These are phyloP conservation scores for Channa striata DNA, from an alignment of 2,797 vertebrate species.

Conservation along the genomic window DNA sequence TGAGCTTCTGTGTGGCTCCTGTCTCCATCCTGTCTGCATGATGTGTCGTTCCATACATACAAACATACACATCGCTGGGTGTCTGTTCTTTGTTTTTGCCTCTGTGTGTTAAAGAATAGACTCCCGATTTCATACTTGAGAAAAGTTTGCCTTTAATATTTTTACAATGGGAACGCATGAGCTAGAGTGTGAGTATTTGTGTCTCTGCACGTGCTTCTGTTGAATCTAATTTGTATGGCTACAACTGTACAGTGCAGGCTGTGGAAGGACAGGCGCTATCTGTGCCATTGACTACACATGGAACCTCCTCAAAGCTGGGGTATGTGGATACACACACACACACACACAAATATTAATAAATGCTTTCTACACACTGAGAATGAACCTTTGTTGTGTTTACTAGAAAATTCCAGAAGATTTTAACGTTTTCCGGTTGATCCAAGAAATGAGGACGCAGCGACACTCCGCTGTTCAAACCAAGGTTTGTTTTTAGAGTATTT, in stretches of 20 bases:
- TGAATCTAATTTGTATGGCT: slow-evolving; percentile 50
- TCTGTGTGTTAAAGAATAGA: not conserved
- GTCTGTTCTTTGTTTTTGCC: not conserved
- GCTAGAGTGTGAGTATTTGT: slow-evolving; percentile 3
- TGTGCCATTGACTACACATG: slow-evolving; percentile 99
- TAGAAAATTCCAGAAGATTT: slow-evolving; percentile 99
- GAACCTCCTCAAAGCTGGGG: slow-evolving; percentile 98
- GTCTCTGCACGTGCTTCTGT: slow-evolving; percentile 8
- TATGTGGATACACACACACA: slow-evolving; percentile 75
- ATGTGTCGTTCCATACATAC: slow-evolving; percentile 8
- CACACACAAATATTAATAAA: not conserved
- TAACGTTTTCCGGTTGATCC: slow-evolving; percentile 96
- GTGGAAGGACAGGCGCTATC: slow-evolving; percentile 98
- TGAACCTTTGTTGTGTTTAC: slow-evolving; percentile 47
- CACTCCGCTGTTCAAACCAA: slow-evolving; percentile 99
- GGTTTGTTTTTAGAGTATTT: slow-evolving; percentile 77
- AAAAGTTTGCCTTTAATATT: not conserved
- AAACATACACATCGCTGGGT: not conserved
- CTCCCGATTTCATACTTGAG: not conserved
- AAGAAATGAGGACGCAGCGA: slow-evolving; percentile 98
- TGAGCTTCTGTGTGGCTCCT: slow-evolving; percentile 53
- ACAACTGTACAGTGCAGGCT: slow-evolving; percentile 90
- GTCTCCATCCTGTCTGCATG: slow-evolving; percentile 70
- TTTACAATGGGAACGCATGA: not conserved
- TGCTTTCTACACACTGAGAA: not conserved